phyloP scores from a whole-genome alignment of 2,888 invertebrate genomes.

The Hypena proboscidalis region DNA sequence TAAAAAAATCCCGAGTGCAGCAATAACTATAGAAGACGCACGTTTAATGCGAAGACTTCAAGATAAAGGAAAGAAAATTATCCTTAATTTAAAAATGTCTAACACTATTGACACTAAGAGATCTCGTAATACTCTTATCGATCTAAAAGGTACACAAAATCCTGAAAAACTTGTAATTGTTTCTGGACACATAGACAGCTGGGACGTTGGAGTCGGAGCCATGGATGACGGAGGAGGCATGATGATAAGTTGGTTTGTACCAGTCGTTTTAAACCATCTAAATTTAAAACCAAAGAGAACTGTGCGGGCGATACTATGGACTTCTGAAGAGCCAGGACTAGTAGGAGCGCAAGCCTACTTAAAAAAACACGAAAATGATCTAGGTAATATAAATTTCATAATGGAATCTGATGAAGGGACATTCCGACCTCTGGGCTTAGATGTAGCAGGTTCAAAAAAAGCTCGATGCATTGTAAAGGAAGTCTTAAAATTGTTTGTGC shows the following conservation, averaged over 20 bases:
- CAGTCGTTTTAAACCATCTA: slow-evolving; percentile 87
- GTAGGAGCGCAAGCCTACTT: slow-evolving; percentile 89
- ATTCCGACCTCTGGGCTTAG: slow-evolving; percentile 89
- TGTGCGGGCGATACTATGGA: slow-evolving; percentile 91
- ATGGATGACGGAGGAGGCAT: slow-evolving; percentile 95
- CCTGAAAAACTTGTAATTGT: slow-evolving; percentile 87
- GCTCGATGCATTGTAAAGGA: slow-evolving; percentile 89
- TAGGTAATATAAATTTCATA: slow-evolving; percentile 88
- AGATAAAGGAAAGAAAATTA: slow-evolving; percentile 71
- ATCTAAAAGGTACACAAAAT: slow-evolving; percentile 83
- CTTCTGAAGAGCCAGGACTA: slow-evolving; percentile 91
- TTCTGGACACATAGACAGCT: slow-evolving; percentile 94
- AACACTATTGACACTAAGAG: slow-evolving; percentile 81
- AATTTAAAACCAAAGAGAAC: slow-evolving; percentile 89
- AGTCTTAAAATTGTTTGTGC: slow-evolving; percentile 86
- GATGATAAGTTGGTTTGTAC: slow-evolving; percentile 91
- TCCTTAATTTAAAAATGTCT: slow-evolving; percentile 86
- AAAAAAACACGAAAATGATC: slow-evolving; percentile 81
- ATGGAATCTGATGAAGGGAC: slow-evolving; percentile 95
- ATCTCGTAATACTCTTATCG: slow-evolving; percentile 90
- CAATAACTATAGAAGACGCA: slow-evolving; percentile 92
- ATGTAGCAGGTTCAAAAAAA: slow-evolving; percentile 86
- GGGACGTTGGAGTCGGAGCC: slow-evolving; percentile 96
- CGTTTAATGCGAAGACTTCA: slow-evolving; percentile 87
- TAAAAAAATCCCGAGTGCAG: slow-evolving; percentile 88